A percentile compares a stretch with the other conserved stretches of the same genome.
phyloP scores from a whole-genome alignment of 92 coral and sea anemone genomes.

The Parazoanthus atlanticus region DNA sequence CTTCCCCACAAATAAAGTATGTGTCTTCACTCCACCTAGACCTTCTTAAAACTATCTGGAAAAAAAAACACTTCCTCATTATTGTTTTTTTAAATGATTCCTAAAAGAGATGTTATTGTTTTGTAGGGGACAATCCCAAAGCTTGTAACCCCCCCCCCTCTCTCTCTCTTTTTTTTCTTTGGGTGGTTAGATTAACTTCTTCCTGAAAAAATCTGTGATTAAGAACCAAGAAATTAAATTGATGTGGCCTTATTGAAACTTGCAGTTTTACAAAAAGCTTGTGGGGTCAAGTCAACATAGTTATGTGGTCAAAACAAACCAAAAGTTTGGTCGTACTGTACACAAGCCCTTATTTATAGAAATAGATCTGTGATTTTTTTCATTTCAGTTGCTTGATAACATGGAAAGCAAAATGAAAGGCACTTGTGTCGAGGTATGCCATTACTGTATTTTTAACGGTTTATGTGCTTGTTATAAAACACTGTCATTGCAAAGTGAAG shows the following conservation, averaged over 20 bases:
- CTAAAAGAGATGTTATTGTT: background rate
- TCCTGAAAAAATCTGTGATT: no score
- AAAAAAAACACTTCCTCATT: background rate
- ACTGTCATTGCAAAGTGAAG: no score
- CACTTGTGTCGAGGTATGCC: constrained; percentile 94
- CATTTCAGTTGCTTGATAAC: constrained; percentile 84
- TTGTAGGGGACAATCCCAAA: constrained; percentile 94
- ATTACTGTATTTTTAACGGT: background rate
- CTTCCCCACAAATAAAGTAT: no score
- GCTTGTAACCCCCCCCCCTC: no score
- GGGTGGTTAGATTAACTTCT: no score
- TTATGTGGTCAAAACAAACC: background rate
- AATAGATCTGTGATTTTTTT: background rate
- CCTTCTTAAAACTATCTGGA: background rate
- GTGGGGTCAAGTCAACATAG: no score
- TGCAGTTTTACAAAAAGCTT: no score
- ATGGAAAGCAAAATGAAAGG: constrained; percentile 99
- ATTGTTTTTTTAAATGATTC: background rate
- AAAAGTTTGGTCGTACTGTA: background rate
- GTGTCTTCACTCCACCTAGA: no score
- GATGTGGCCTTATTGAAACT: no score
- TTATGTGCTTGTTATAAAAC: no score
- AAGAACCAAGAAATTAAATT: no score
- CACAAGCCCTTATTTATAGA: background rate
- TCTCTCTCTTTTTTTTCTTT: no score